These are phyloP conservation scores for Centropristis striata DNA, from an alignment of 2,113 vertebrate species.

Conservation along the genomic window DNA sequence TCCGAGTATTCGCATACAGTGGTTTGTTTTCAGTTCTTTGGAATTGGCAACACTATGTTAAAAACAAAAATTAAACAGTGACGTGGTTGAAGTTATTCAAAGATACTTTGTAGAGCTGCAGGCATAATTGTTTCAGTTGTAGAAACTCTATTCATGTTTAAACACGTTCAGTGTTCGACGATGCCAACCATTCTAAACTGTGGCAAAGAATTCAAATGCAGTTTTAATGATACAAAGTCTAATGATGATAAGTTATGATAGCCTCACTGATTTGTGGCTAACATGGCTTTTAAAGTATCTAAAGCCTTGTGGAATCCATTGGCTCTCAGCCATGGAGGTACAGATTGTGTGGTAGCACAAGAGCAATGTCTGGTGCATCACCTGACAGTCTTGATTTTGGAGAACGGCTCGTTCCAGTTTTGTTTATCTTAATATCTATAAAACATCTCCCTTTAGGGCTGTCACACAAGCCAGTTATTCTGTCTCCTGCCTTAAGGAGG, in stretches of 20 bases:
- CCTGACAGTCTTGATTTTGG: slow-evolving; percentile 13
- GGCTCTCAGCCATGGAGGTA: slow-evolving; percentile 20
- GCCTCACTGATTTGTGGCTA: background rate
- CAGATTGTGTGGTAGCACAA: slow-evolving; percentile 15
- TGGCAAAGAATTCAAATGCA: background rate
- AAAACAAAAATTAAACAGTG: background rate
- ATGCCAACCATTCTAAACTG: slow-evolving; percentile 16
- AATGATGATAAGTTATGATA: slow-evolving; percentile 20
- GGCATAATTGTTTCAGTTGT: slow-evolving; percentile 14
- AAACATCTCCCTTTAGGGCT: background rate
- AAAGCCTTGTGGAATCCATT: slow-evolving; percentile 49
- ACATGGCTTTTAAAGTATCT: slow-evolving; percentile 38
- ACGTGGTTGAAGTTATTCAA: background rate
- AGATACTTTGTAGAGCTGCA: background rate
- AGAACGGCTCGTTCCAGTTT: background rate
- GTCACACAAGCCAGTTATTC: slow-evolving; percentile 6
- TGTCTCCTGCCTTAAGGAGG: slow-evolving; percentile 1
- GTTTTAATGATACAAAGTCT: slow-evolving; percentile 37
- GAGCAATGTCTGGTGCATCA: slow-evolving; percentile 17
- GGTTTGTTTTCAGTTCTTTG: background rate
- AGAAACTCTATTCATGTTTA: slow-evolving; percentile 19
- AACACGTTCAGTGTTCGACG: slow-evolving; percentile 16
- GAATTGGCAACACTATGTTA: background rate
- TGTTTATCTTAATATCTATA: slow-evolving; percentile 2
- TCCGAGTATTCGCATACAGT: background rate